Conservation (phyloP, 2,113 vertebrate genomes). For the Rhombomys opimus region DNA sequence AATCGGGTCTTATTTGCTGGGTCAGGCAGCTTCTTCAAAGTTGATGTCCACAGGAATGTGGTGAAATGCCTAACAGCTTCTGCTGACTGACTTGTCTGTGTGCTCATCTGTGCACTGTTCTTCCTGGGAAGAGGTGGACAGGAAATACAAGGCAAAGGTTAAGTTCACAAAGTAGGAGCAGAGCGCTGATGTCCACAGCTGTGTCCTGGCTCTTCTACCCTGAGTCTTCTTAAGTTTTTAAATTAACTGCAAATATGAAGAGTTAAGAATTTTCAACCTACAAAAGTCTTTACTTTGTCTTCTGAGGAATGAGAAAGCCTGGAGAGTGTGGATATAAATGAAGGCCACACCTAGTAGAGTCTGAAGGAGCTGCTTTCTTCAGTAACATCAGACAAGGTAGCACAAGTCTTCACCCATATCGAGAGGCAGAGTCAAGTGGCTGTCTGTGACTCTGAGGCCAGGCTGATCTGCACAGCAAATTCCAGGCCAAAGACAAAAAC, state of each 20-base stretch:
- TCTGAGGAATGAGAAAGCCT: background rate
- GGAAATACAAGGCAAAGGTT: background rate
- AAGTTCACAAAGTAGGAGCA: no score
- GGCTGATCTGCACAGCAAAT: background rate
- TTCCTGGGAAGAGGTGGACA: background rate
- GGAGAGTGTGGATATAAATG: no score
- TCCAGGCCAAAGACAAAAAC: no score
- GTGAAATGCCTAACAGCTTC: background rate
- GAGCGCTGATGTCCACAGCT: background rate
- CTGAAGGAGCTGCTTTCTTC: background rate
- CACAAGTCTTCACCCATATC: background rate
- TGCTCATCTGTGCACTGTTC: background rate
- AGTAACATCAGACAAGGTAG: no score
- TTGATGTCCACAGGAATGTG: background rate
- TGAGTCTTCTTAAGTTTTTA: background rate
- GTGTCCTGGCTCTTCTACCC: background rate
- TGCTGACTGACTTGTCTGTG: no score
- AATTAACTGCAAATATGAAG: background rate
- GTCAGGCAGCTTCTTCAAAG: background rate
- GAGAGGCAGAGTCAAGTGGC: background rate
- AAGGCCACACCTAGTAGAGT: background rate
- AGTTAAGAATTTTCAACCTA: background rate
- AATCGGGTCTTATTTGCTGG: background rate
- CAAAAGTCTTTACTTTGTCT: background rate
- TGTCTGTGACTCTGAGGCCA: background rate